phyloP scores from a whole-genome alignment of 2,797 vertebrate genomes.

The Linurgus olivaceus region DNA sequence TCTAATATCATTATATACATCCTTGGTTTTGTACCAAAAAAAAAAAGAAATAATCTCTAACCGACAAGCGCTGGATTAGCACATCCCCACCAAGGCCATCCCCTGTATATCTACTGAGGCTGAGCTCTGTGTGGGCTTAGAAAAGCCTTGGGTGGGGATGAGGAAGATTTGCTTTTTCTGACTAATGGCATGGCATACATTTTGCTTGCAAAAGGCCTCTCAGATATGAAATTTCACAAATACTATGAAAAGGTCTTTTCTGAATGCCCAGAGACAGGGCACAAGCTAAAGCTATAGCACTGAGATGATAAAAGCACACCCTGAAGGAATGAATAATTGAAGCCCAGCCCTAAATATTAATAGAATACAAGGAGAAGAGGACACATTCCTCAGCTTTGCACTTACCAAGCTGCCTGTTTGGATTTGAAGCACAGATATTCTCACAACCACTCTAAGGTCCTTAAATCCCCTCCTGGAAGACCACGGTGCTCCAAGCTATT shows the following conservation, averaged over 20 bases:
- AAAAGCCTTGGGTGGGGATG: not conserved
- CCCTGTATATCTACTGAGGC: not conserved
- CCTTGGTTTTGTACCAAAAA: not conserved
- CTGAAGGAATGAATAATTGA: constrained; percentile 67
- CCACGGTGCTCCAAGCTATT: not conserved
- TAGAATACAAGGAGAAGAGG: constrained; percentile 37
- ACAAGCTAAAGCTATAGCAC: constrained; percentile 4
- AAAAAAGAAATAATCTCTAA: not conserved
- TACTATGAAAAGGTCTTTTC: not conserved
- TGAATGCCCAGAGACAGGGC: not conserved
- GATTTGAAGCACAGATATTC: constrained; percentile 16
- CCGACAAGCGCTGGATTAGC: not conserved
- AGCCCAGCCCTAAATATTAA: constrained; percentile 63
- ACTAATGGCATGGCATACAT: not conserved
- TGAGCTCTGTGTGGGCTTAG: not conserved
- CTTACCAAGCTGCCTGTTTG: constrained; percentile 3
- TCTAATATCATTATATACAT: not conserved
- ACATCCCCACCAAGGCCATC: not conserved
- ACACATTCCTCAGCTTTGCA: constrained; percentile 36
- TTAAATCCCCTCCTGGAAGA: not conserved
- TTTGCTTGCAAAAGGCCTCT: not conserved
- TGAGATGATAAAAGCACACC: constrained; percentile 51
- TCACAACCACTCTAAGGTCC: not conserved
- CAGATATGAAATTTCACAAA: constrained; percentile 9
- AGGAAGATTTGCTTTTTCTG: not conserved